phyloP scores from a whole-genome alignment of 2,113 vertebrate species.

The Hypocryptadius cinnamomeus region DNA sequence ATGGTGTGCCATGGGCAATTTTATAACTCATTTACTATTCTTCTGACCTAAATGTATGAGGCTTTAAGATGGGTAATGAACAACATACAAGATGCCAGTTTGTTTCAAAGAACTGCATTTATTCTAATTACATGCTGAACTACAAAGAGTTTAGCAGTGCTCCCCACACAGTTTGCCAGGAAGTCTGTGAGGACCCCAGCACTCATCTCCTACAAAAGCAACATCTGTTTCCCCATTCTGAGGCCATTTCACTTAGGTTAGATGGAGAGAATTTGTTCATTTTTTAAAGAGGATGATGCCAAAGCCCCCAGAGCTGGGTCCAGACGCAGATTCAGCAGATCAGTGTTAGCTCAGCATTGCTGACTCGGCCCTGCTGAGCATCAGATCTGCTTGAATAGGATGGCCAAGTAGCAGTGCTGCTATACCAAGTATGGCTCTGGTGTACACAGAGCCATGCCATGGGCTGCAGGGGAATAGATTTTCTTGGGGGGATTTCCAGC shows the following conservation, averaged over 20 bases:
- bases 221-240: neutral
- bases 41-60: neutral
- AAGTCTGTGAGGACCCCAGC: neutral
- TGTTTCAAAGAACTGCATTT: neutral
- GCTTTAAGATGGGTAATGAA: neutral
- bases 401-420: neutral
- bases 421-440: neutral
- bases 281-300: neutral
- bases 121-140: neutral
- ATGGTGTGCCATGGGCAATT: neutral
- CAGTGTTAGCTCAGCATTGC: neutral
- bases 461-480: neutral
- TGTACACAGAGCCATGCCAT: neutral
- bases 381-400: neutral
- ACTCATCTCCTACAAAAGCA: neutral
- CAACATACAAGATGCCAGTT: neutral
- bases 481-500: neutral
- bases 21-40: neutral
- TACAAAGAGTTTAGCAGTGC: neutral
- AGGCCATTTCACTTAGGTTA: neutral
- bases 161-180: neutral
- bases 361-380: neutral
- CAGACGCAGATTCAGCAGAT: neutral
- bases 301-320: neutral
- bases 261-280: neutral